Evolutionary conservation across 2,113 vertebrate genomes (phyloP).

Genomic region (Tetraodon nigroviridis): DNA sequence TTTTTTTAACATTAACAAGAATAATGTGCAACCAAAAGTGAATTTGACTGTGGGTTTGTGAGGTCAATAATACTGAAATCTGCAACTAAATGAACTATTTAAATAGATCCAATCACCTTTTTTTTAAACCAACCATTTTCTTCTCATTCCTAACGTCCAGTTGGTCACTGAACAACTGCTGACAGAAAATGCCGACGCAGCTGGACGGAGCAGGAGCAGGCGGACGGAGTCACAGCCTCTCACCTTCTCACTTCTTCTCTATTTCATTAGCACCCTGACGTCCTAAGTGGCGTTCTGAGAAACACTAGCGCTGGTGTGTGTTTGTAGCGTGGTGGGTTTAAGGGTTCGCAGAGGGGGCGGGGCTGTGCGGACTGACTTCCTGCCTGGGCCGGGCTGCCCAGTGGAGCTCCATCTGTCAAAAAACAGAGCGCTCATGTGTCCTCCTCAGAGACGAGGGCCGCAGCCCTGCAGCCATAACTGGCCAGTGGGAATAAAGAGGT

Average conservation of each 20-base stretch:
- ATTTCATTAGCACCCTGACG: slow-evolving; percentile 15
- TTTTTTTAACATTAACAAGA: too few species aligned
- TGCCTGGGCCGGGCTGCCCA: not conserved
- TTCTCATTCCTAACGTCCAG: not conserved
- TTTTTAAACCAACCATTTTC: not conserved
- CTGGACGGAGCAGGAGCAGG: slow-evolving; percentile 4
- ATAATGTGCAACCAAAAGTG: too few species aligned
- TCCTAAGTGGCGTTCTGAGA: not conserved
- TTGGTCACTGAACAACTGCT: not conserved
- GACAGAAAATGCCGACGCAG: not conserved
- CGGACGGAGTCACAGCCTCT: slow-evolving; percentile 7
- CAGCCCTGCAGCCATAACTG: not conserved
- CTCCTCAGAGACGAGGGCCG: not conserved
- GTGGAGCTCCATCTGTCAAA: not conserved
- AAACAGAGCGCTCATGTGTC: not conserved
- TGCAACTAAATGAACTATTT: too few species aligned
- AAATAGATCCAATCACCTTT: too few species aligned
- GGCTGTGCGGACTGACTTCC: not conserved
- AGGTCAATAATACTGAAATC: too few species aligned
- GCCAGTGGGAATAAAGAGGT: not conserved
- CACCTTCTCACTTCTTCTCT: slow-evolving; percentile 9
- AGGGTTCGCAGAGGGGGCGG: not conserved
- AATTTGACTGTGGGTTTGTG: too few species aligned
- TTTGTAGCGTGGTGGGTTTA: not conserved
- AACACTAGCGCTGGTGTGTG: not conserved